A percentile compares a stretch with the other conserved stretches of the same genome.
Evolutionary conservation across 2,797 vertebrate genomes (phyloP).

Genomic region (Malurus splendens): DNA sequence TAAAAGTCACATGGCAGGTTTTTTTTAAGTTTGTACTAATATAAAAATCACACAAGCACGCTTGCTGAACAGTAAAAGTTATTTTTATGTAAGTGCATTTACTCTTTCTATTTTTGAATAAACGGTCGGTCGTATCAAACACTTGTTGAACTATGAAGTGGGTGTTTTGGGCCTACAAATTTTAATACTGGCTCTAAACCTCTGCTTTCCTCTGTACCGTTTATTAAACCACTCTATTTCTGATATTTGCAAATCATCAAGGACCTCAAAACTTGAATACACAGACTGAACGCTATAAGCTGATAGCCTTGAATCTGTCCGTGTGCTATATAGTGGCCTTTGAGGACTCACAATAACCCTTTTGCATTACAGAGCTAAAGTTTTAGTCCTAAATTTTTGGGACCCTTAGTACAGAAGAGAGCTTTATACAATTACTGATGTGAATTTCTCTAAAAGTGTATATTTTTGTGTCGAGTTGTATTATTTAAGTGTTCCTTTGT

Average conservation of each 20-base stretch:
- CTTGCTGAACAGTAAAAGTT: slow-evolving; percentile 63
- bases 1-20: neutral
- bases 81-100: slow-evolving; percentile 70
- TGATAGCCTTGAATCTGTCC: slow-evolving; percentile 69
- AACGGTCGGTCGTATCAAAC: slow-evolving; percentile 21
- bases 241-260: slow-evolving; percentile 63
- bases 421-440: slow-evolving; percentile 81
- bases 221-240: slow-evolving; percentile 70
- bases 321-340: slow-evolving; percentile 76
- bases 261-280: slow-evolving; percentile 78
- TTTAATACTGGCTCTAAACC: slow-evolving; percentile 39
- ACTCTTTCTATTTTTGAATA: slow-evolving; percentile 60
- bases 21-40: slow-evolving; percentile 59
- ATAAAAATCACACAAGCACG: slow-evolving; percentile 59
- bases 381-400: slow-evolving; percentile 76
- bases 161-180: slow-evolving; percentile 44
- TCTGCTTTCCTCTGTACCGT: slow-evolving; percentile 52
- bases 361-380: slow-evolving; percentile 70
- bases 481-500: slow-evolving; percentile 86
- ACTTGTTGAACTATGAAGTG: slow-evolving; percentile 16
- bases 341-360: slow-evolving; percentile 73
- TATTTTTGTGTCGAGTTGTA: slow-evolving; percentile 83
- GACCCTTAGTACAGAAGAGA: slow-evolving; percentile 72
- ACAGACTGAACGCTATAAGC: slow-evolving; percentile 62
- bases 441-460: slow-evolving; percentile 84